Percentiles rank a stretch among this genome's conserved stretches.
phyloP scores from a whole-genome alignment of 2,888 invertebrate genomes.

The Chironomus tentans region DNA sequence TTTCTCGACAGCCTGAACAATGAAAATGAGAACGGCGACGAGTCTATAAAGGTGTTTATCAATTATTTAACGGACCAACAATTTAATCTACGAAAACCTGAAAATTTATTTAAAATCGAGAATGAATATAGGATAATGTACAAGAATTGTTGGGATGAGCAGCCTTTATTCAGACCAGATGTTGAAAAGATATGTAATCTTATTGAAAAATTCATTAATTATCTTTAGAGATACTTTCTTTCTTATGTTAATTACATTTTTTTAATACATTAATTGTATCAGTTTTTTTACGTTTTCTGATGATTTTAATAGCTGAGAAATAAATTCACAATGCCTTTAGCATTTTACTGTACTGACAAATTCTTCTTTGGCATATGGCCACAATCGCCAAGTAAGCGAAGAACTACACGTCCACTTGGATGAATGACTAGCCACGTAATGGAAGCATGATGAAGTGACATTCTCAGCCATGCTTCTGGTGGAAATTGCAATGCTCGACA shows the following conservation, averaged over 20 bases:
- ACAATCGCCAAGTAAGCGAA: conserved; percentile 75
- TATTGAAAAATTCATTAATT: neutral
- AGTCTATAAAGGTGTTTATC: no score
- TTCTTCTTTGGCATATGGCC: conserved; percentile 77
- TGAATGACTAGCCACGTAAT: conserved; percentile 84
- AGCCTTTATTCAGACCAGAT: neutral
- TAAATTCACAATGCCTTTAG: neutral
- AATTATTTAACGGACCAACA: no score
- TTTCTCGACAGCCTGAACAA: no score
- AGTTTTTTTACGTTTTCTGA: neutral
- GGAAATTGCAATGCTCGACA: conserved; percentile 93
- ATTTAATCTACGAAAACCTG: neutral
- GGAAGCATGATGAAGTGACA: conserved; percentile 84
- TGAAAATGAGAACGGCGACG: no score
- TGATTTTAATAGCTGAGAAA: neutral
- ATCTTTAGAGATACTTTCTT: neutral
- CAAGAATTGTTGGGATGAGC: neutral
- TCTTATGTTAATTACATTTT: neutral
- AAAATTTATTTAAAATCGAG: neutral
- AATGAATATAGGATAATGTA: neutral
- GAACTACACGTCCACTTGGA: conserved; percentile 76
- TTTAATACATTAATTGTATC: neutral
- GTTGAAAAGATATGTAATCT: neutral
- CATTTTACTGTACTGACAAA: conserved; percentile 29
- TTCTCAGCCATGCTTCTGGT: conserved; percentile 92